Evolutionary conservation across 2,113 vertebrate species (phyloP).

Genomic region (Xiphias gladius): DNA sequence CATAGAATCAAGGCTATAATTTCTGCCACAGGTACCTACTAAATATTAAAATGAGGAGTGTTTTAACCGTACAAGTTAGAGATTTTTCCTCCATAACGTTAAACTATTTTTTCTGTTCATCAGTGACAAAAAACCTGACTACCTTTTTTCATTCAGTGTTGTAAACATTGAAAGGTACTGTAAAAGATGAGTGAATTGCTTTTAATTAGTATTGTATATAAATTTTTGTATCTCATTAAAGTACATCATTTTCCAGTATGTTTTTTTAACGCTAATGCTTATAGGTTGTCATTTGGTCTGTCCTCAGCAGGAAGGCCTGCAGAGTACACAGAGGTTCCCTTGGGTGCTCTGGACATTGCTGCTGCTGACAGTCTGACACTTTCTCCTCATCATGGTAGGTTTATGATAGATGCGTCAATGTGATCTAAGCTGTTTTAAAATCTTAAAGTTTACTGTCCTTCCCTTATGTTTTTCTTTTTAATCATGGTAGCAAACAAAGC

Average conservation of each 20-base stretch:
- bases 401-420: not conserved
- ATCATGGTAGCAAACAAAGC: no score
- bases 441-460: no score
- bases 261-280: not conserved
- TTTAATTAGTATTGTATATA: not conserved
- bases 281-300: conserved; percentile 7
- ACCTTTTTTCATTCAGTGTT: not conserved
- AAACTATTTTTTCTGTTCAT: not conserved
- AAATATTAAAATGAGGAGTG: no score
- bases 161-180: not conserved
- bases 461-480: no score
- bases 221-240: not conserved
- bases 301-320: conserved; percentile 49
- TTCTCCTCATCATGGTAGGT: conserved; percentile 88
- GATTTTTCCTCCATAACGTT: no score
- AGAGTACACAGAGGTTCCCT: conserved; percentile 93
- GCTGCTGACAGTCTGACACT: conserved; percentile 88
- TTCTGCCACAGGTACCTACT: no score
- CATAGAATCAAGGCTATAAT: no score
- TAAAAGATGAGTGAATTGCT: not conserved
- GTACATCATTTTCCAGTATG: no score
- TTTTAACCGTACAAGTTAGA: no score
- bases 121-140: not conserved
- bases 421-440: no score
- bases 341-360: conserved; percentile 91